Evolutionary conservation across 1,140 invertebrate species (phyloP), one percentile per base, ranked within the genome.

Genomic region (Anoplolepis gracilipes): DNA sequence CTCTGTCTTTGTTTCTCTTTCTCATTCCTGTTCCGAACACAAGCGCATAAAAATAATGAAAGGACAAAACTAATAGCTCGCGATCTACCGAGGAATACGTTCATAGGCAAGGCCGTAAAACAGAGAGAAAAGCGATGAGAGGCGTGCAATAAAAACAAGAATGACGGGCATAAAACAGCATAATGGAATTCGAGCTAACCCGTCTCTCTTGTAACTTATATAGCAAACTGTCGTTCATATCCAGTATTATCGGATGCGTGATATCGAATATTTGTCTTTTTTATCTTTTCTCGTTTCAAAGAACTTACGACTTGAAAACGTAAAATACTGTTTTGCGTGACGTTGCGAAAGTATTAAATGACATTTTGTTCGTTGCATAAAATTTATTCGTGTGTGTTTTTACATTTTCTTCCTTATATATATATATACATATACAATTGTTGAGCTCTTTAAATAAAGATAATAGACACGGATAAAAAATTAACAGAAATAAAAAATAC

Each of bases 131-230:
- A 70, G 53, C 33, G 42, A 64, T 46, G 42, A 53, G 75, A 75
- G 28, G 46, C 46, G 39, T 19, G 77, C 59, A 84, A 62, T 88
- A 82, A 85, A 85, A 81, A 82, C 73, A 81, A 72, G 67, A 30
- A 86, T 69, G 85, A 59, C 73, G 73, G 19, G 49, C 70, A 84
- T 87, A 82, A 87, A 84, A 87, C 82, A 76, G 39, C 33, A 77
- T 87, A 87, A 89, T 85, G 82, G 77, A 85, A 82, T 87, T 72
- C 76, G 55, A 87, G 61, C 46, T 70, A 46, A 73, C 22, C 30
- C 69, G 55, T 42, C 64, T 22, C 36, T 76, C 33, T n/a, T 30
- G 5, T 65, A 39, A 42, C 61, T 36, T 78, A 64, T 33, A 25
- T 25, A 65, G 16, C 28, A 46, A 59, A 72, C 42, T 84, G 25